Percentiles rank a stretch among this genome's conserved stretches.
Evolutionary conservation across 2,113 vertebrate species (phyloP).

Genomic region (Indri indri): DNA sequence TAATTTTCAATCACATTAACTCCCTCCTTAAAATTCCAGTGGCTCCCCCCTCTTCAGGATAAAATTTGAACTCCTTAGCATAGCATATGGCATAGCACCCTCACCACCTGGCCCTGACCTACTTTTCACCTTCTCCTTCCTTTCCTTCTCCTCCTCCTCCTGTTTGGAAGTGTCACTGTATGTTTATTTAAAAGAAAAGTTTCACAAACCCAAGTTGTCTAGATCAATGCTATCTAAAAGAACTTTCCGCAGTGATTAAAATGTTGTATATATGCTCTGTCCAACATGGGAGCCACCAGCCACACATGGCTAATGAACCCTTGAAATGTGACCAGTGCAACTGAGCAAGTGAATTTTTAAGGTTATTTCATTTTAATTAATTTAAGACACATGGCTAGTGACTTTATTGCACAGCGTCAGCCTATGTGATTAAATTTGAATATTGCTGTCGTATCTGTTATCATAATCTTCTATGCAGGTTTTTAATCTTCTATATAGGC

Average conservation of each 20-base stretch:
- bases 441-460: slow-evolving; percentile 77
- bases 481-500: slow-evolving; percentile 78
- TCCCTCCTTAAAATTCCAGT: neutral
- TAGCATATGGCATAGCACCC: neutral
- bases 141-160: neutral
- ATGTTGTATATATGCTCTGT: neutral
- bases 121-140: neutral
- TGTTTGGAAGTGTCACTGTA: slow-evolving; percentile 62
- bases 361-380: slow-evolving; percentile 3
- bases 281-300: neutral
- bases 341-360: neutral
- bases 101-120: neutral
- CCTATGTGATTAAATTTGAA: slow-evolving; percentile 78
- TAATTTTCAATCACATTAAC: neutral
- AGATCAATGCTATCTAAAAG: neutral
- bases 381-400: neutral
- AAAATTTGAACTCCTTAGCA: neutral
- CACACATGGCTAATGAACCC: neutral
- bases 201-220: slow-evolving; percentile 72
- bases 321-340: neutral
- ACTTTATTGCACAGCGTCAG: slow-evolving; percentile 3
- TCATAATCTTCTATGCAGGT: slow-evolving; percentile 77
- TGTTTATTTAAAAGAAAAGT: slow-evolving; percentile 70
- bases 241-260: neutral
- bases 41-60: neutral